phyloP scores from a whole-genome alignment of 2,888 invertebrate genomes.

The Onchidella celtica region DNA sequence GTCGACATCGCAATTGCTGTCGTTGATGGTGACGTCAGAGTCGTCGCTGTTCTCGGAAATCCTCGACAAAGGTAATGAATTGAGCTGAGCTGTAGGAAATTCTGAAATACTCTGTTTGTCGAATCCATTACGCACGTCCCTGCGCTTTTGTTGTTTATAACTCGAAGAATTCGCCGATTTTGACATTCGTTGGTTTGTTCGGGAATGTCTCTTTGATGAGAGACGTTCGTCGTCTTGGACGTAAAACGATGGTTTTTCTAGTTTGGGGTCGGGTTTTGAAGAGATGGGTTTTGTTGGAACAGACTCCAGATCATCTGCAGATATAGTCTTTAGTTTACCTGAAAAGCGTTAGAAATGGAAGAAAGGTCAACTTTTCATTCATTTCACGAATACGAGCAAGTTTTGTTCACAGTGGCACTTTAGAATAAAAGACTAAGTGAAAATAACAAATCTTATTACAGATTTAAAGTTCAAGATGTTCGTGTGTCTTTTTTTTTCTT shows the following conservation, averaged over 20 bases:
- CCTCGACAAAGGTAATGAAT: neutral
- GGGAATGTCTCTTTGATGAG: neutral
- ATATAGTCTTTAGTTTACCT: no score
- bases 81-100: neutral
- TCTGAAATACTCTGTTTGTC: neutral
- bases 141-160: neutral
- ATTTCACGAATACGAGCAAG: no score
- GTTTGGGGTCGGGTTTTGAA: no score
- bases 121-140: neutral
- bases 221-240: neutral
- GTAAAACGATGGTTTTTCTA: neutral
- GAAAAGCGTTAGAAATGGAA: no score
- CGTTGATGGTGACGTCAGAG: neutral
- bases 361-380: no score
- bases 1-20: neutral
- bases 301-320: no score
- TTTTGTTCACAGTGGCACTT: no score
- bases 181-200: neutral
- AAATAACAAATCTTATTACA: no score
- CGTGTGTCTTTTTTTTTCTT: no score
- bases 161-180: neutral
- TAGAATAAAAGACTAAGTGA: no score
- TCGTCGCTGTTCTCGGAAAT: constrained; percentile 20
- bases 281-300: no score
- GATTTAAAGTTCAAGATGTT: no score